phyloP scores from a whole-genome alignment of 2,113 vertebrate species.

The Lophura nycthemera region DNA sequence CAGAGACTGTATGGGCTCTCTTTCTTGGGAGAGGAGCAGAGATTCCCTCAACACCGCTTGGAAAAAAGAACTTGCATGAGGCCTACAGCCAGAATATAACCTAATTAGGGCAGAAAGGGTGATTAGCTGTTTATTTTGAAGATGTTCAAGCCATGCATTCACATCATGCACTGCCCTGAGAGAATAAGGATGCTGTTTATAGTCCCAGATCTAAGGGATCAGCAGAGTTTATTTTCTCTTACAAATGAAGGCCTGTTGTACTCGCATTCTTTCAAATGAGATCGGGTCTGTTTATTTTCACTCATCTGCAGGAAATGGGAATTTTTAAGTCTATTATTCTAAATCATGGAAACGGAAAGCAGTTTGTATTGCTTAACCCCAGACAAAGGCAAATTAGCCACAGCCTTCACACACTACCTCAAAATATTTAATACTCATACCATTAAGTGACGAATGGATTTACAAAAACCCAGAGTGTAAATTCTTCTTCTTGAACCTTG shows the following conservation, averaged over 20 bases:
- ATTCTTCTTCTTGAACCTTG: neutral
- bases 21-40: neutral
- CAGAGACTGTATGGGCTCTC: neutral
- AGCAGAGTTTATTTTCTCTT: conserved; percentile 63
- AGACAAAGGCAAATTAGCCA: conserved; percentile 42
- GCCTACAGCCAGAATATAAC: conserved; percentile 52
- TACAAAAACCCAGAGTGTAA: neutral
- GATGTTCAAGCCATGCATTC: conserved; percentile 39
- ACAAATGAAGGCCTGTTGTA: conserved; percentile 42
- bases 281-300: conserved; percentile 68
- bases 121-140: conserved; percentile 68
- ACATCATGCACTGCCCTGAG: conserved; percentile 25
- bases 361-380: conserved; percentile 40
- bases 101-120: conserved; percentile 60
- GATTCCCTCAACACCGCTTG: neutral
- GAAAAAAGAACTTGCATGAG: neutral
- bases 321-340: conserved; percentile 29
- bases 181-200: conserved; percentile 53
- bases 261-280: conserved; percentile 34
- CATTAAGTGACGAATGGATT: neutral
- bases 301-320: conserved; percentile 60
- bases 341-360: neutral
- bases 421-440: neutral
- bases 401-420: conserved; percentile 2
- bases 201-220: conserved; percentile 28